Conservation (phyloP, 2,797 vertebrate genomes). For the Argya squamiceps region DNA sequence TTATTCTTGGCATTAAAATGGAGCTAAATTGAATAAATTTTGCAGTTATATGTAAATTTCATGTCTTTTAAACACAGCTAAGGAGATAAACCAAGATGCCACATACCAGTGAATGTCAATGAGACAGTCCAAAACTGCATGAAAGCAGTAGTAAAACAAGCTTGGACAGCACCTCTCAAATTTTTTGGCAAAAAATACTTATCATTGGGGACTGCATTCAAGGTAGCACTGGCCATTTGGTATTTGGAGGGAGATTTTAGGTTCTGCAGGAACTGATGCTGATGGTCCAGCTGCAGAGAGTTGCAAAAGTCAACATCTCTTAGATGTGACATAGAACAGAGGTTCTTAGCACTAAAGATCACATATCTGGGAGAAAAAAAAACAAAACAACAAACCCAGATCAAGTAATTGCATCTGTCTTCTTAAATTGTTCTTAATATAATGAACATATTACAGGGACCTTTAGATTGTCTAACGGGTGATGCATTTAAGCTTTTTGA, state of each 20-base stretch:
- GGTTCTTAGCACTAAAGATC: not conserved
- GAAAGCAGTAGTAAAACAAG: not conserved
- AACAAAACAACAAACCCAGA: not conserved
- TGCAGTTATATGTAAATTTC: not conserved
- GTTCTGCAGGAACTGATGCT: not conserved
- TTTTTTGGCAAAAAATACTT: not conserved
- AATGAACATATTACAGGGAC: slow-evolving; percentile 40
- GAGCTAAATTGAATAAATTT: not conserved
- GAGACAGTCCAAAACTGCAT: not conserved
- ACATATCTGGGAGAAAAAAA: not conserved
- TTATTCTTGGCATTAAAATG: not conserved
- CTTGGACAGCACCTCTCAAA: not conserved
- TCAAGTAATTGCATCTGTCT: slow-evolving; percentile 20
- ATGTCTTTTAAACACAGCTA: not conserved
- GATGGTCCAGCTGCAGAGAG: not conserved
- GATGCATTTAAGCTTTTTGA: slow-evolving; percentile 13
- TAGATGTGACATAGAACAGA: slow-evolving; percentile 24
- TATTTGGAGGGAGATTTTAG: not conserved
- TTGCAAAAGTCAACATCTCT: not conserved
- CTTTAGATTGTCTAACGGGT: not conserved
- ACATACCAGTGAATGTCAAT: not conserved
- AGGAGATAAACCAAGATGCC: not conserved
- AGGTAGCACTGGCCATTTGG: not conserved
- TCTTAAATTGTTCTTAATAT: slow-evolving; percentile 49
- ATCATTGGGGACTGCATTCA: not conserved